Conservation (phyloP, 2,113 vertebrate species). For the Camelus dromedarius region DNA sequence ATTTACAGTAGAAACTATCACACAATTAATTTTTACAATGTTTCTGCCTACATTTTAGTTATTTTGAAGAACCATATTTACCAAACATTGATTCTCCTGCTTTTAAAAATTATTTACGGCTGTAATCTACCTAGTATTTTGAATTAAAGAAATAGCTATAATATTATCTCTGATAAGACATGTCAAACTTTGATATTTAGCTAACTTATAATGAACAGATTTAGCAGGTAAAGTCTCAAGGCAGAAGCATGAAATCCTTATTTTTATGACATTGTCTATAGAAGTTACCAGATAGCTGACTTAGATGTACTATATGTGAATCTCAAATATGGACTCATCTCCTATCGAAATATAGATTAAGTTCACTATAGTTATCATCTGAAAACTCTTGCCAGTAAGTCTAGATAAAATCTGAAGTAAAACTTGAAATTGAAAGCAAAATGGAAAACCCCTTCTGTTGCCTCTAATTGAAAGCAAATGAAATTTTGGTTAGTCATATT, state of each 20-base stretch:
- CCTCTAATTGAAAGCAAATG: slow-evolving; percentile 67
- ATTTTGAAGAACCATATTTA: neutral
- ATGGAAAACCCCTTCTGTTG: slow-evolving; percentile 17
- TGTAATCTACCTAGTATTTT: neutral
- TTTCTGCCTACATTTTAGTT: neutral
- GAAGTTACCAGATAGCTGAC: slow-evolving; percentile 70
- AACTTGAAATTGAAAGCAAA: slow-evolving; percentile 10
- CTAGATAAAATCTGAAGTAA: slow-evolving; percentile 58
- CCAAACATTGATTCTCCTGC: neutral
- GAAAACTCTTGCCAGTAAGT: slow-evolving; percentile 73
- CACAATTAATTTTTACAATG: neutral
- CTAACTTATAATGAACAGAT: neutral
- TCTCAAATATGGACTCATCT: slow-evolving; percentile 82
- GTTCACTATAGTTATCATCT: slow-evolving; percentile 71
- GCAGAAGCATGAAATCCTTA: slow-evolving; percentile 36
- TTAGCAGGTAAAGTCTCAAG: neutral
- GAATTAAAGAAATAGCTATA: neutral
- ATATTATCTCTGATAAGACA: neutral
- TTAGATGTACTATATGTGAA: slow-evolving; percentile 76
- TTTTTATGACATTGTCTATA: slow-evolving; percentile 63
- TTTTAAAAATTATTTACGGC: neutral
- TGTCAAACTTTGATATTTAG: neutral
- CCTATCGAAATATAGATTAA: slow-evolving; percentile 70
- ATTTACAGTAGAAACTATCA: neutral
- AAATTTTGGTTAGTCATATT: slow-evolving; percentile 80